Evolutionary conservation across 2,888 invertebrate genomes (phyloP), one percentile per base, ranked within the genome.

Genomic region (Sarcophaga caerulescens): DNA sequence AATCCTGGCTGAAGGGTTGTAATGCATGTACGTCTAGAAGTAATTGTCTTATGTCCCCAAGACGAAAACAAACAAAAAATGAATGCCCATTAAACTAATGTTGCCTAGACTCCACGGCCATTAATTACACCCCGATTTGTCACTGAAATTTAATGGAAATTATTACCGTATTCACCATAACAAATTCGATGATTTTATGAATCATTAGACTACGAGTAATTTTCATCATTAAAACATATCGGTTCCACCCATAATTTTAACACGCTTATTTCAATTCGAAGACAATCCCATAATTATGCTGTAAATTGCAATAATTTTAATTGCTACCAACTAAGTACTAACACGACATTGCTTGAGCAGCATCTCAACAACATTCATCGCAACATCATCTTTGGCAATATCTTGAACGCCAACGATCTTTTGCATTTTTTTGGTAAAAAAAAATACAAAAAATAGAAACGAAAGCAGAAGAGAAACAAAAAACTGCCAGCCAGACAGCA

Each of bases 281-380:
- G 69, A 81, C 68, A 75, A 76, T 70, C 70, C 63, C 81, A 76
- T 68, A 60, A 60, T 68, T 10, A 65, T 60, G 60, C 35, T 66
- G 44, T 25, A 60, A 66, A 21, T 35, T 63, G n/a, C 62, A 69
- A 44, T 63, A 62, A 69, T 65, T 63, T 75, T 69, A 81, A 69
- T 75, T 76, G 59, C 45, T 65, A 23, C 19, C n/a, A 63, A 76
- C 59, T 52, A 45, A 3, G 23, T 23, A 35, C 10, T 52, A 52
- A 12, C 44, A 62, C 4, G 52, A 57, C 44, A 79, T 52, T 52
- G 17, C 1, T 10, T 12, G 8, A 21, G 0, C 25, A 19, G 11
- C 44, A 66, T 25, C 21, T 21, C 14, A n/a, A 23, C 10, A 35
- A 10, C 35, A 8, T 21, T 21, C 60, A 73, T 12, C 65, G n/a